Base-by-base conservation (phyloP, 2,888 invertebrate genomes). In the Hecatera dysodea region DNA sequence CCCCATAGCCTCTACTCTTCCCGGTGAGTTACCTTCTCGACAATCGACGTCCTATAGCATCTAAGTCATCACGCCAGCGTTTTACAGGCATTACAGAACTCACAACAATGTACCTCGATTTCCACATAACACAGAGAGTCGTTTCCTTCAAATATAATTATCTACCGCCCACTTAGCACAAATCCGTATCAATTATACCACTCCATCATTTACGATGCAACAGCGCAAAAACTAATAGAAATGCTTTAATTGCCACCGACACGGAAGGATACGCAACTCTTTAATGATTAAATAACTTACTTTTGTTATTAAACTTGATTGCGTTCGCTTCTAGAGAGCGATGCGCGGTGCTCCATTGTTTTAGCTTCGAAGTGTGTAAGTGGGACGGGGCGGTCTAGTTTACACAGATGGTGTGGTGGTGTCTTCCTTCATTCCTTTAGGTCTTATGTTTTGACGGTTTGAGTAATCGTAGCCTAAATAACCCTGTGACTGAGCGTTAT, bases 221-320 rank as follows among this genome's bases (percentile, higher is more conserved):
- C 52, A 5, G 29, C 36, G 60, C 65, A 83, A 80, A 80, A 84
- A 68, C 59, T 36, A 62, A 76, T 77, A 78, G 83, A 83, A 83
- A 83, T 73, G 72, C 59, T 65, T 46, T 71, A 81, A 84, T 85
- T 74, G 76, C 68, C 33, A 8, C 33, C 46, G 73, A 76, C 76
- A 70, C 83, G 85, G 83, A 85, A 84, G 81, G 75, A 81, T 74
- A 75, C 80, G 83, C 84, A 83, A 83, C 67, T 44, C 44, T 57
- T 69, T 59, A 66, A 62, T 65, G 81, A 74, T 84, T 85, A 78
- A 76, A 76, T 85, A 83, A 85, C 78, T 70, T 7, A 39, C 39
- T 29, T 68, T 60, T 59, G 80, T 80, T 78, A 73, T 72, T 81
- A 78, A 78, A 81, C 78, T 72, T 50, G 33, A 56, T 78, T 82